Evolutionary conservation across 2,888 invertebrate genomes (phyloP), one percentile per base, ranked within the genome.

Genomic region (Caenorhabditis macrosperma): DNA sequence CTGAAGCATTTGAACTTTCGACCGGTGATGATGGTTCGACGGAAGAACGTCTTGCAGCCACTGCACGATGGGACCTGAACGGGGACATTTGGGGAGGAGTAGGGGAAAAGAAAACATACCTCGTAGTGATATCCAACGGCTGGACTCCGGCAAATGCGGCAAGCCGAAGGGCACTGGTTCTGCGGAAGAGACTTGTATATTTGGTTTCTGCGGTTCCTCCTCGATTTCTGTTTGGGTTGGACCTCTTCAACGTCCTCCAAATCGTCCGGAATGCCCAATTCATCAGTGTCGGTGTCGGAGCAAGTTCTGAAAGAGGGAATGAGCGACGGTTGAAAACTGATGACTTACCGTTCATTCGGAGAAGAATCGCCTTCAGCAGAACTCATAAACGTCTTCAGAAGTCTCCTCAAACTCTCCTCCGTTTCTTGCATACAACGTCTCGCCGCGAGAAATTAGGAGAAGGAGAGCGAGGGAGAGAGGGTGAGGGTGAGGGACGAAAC

Each of bases 111-210:
- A 24, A 17, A 35, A 5, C 20, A 17, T n/a, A 82, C 84, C 57
- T 85, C 83, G 55, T 83, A 85, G 38, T 85, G 85, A 48, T 83
- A 86, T 48, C 86, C 86, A 17, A 82, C 78, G 0, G 86, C 84
- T 1, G 71, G 64, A 41, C 81, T 82, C 48, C 84, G 77, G 52
- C 86, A 86, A 9, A 86, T 78, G 3, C 63, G 63, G 66, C 86
- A 86, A 12, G 61, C 68, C n/a, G 79, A 69, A 9, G 86, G 86
- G 44, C 83, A 82, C 48, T 74, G 60, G 41, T 67, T 75, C 52
- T 67, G 48, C 24, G 74, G 74, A 7, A 74, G 57, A 64, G 64
- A 64, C 22, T 74, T 74, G 59, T 74, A 74, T 4, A 59, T 44
- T 28, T 64, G 46, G 60, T 12, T 61, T 61, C 26, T 46, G 28